A percentile compares a stretch with the other conserved stretches of the same genome.
Evolutionary conservation across 2,888 invertebrate genomes (phyloP).

Genomic region (Ligdia adustata): DNA sequence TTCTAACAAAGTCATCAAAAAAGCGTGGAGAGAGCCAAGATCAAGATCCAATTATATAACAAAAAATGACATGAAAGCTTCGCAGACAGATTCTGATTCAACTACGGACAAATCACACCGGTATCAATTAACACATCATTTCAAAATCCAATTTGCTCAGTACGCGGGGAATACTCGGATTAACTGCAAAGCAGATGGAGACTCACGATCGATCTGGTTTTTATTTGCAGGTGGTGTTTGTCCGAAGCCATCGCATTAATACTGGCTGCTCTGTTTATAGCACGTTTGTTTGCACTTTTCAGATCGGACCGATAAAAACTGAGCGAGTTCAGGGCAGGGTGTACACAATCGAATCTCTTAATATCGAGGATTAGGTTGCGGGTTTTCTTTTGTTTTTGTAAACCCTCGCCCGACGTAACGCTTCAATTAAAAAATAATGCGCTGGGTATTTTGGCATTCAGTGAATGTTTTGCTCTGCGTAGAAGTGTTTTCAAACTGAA

Average conservation of each 20-base stretch:
- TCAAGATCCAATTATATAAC: too few relatives aligned
- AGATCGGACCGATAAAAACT: slow-evolving; percentile 40
- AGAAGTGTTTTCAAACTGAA: too few relatives aligned
- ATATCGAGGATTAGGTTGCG: slow-evolving; percentile 40
- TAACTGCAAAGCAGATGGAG: slow-evolving; percentile 24
- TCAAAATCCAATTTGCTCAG: slow-evolving; percentile 20
- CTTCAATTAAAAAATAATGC: slow-evolving; percentile 23
- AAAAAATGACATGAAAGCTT: too few relatives aligned
- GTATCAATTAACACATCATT: slow-evolving; percentile 8
- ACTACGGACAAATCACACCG: slow-evolving; percentile 1
- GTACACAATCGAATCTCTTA: slow-evolving; percentile 44
- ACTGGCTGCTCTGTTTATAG: slow-evolving; percentile 46
- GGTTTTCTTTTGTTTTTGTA: slow-evolving; percentile 23
- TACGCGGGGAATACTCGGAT: slow-evolving; percentile 21
- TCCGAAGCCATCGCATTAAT: slow-evolving; percentile 53
- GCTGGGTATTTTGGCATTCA: background rate
- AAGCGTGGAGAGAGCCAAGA: too few relatives aligned
- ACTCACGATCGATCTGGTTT: slow-evolving; percentile 38
- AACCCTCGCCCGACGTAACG: slow-evolving; percentile 2
- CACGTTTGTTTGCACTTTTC: slow-evolving; percentile 51
- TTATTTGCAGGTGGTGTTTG: slow-evolving; percentile 54
- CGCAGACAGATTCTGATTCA: background rate
- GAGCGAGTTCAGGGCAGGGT: slow-evolving; percentile 20
- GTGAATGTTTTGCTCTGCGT: background rate
- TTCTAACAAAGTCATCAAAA: too few relatives aligned